Percentiles rank a stretch among this genome's conserved stretches.
Conservation (phyloP, 2,113 vertebrate genomes). For the Pseudonaja textilis region DNA sequence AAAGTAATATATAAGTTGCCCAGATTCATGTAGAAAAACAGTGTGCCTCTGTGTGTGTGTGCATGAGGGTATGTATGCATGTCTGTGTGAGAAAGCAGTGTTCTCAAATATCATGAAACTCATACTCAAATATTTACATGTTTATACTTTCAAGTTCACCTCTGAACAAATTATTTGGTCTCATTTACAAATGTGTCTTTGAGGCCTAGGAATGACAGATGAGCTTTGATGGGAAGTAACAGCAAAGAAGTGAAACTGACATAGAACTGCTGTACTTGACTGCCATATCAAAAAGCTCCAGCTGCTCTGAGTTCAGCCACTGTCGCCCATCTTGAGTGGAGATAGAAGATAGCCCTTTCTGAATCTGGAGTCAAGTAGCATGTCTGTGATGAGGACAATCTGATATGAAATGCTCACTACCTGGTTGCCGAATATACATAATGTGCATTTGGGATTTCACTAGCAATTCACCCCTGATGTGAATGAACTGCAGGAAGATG, state of each 20-base stretch:
- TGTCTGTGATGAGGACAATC: conserved; percentile 21
- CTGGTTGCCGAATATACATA: conserved; percentile 60
- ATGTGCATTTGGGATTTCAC: conserved; percentile 62
- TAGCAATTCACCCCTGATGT: conserved; percentile 65
- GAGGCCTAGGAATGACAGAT: conserved; percentile 60
- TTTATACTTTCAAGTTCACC: conserved; percentile 66
- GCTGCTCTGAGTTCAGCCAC: conserved; percentile 27
- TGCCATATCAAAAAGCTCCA: conserved; percentile 42
- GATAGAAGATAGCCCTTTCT: conserved; percentile 50
- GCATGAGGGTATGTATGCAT: neutral
- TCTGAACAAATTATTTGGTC: conserved; percentile 70
- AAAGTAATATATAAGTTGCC: conserved; percentile 62
- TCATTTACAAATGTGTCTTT: conserved; percentile 68
- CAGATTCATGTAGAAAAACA: conserved; percentile 56
- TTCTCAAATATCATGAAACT: conserved; percentile 69
- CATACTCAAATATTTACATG: conserved; percentile 72
- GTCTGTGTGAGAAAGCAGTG: neutral
- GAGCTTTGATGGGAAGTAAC: conserved; percentile 67
- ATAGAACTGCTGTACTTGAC: conserved; percentile 55
- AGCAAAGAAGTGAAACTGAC: conserved; percentile 66
- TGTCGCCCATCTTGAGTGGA: conserved; percentile 43
- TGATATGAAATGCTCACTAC: conserved; percentile 51
- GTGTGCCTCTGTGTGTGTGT: neutral
- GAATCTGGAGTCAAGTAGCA: conserved; percentile 38
- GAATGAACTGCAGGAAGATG: conserved; percentile 47